Evolutionary conservation across 1,140 invertebrate species (phyloP).

Genomic region (Homalodisca vitripennis): DNA sequence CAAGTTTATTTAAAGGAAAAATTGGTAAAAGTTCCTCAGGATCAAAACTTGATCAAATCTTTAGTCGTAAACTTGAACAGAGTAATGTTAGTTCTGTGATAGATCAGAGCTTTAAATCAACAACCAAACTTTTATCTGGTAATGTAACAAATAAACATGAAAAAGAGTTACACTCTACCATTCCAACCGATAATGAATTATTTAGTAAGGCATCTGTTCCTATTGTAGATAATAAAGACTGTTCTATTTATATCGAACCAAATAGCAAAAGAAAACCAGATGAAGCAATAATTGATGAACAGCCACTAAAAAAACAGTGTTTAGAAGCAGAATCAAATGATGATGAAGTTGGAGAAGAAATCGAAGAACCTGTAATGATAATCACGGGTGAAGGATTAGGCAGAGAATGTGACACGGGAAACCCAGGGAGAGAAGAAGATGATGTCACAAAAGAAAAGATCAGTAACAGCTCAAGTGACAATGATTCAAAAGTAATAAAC

Average conservation of each 20-base stretch:
- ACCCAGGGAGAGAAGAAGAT: slow-evolving; percentile 50
- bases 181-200: neutral
- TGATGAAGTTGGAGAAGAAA: slow-evolving; percentile 62
- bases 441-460: slow-evolving; percentile 42
- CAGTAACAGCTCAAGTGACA: slow-evolving; percentile 61
- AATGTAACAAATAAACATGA: neutral
- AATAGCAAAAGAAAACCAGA: slow-evolving; percentile 10
- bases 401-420: slow-evolving; percentile 66
- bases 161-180: neutral
- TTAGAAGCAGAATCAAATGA: slow-evolving; percentile 41
- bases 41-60: slow-evolving; percentile 39
- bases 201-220: neutral
- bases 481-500: slow-evolving; percentile 53
- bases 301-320: slow-evolving; percentile 15
- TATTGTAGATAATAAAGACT: neutral
- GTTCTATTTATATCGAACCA: neutral
- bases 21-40: slow-evolving; percentile 33
- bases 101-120: neutral
- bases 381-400: slow-evolving; percentile 71
- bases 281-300: slow-evolving; percentile 26
- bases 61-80: slow-evolving; percentile 33
- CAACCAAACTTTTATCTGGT: neutral
- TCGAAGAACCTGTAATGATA: slow-evolving; percentile 69
- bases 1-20: slow-evolving; percentile 10
- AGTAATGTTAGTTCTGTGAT: neutral